Conservation (phyloP, 2,797 vertebrate species). For the Echiichthys vipera region DNA sequence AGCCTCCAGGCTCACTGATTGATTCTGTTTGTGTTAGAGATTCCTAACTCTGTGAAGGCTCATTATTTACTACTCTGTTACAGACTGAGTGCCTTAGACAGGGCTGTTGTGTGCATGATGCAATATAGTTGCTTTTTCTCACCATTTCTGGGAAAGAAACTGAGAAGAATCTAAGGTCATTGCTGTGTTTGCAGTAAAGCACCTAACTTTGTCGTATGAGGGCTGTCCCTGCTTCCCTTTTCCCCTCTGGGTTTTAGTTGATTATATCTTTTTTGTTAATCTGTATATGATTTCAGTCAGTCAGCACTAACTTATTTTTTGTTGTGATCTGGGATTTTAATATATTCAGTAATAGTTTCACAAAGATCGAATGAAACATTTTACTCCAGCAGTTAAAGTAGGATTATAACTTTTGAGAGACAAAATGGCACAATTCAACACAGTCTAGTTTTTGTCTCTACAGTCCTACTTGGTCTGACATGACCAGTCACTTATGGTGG, state of each 20-base stretch:
- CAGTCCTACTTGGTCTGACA: too few species aligned
- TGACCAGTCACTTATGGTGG: neutral
- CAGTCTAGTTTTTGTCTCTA: neutral
- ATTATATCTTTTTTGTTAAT: neutral
- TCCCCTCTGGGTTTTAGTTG: neutral
- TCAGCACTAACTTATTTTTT: slow-evolving; percentile 3
- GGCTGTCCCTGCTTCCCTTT: neutral
- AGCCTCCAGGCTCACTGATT: slow-evolving; percentile 60
- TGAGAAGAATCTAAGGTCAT: neutral
- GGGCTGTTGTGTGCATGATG: slow-evolving; percentile 30
- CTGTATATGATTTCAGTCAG: neutral
- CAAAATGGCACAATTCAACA: neutral
- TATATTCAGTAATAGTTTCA: too few species aligned
- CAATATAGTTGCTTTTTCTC: slow-evolving; percentile 27
- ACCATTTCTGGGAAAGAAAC: slow-evolving; percentile 27
- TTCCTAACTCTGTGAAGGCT: slow-evolving; percentile 70
- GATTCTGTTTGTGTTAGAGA: slow-evolving; percentile 67
- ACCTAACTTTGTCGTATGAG: neutral
- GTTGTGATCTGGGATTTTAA: neutral
- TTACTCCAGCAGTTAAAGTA: too few species aligned
- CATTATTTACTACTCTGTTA: slow-evolving; percentile 65
- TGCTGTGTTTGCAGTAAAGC: neutral
- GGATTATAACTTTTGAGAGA: too few species aligned
- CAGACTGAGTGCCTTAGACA: slow-evolving; percentile 59
- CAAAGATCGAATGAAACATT: neutral